Evolutionary conservation across 1,140 invertebrate species (phyloP).

Genomic region (Anastrepha ludens): DNA sequence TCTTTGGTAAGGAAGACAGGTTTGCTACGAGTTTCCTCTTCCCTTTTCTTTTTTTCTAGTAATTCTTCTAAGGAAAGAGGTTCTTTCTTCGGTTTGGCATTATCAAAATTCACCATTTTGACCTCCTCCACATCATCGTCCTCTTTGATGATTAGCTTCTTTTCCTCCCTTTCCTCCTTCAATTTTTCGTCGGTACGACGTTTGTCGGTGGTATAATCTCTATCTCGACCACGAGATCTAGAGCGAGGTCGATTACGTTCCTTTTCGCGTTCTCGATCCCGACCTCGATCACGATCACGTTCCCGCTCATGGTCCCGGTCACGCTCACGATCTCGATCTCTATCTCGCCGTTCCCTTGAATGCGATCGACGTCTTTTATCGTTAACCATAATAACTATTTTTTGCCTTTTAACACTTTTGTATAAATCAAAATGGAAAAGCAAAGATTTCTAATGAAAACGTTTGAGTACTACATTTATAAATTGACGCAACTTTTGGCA

Average conservation of each 20-base stretch:
- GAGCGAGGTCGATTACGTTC: constrained; percentile 62
- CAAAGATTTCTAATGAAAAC: not conserved
- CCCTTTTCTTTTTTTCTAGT: constrained; percentile 95
- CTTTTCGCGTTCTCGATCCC: constrained; percentile 66
- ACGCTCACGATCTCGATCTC: constrained; percentile 68
- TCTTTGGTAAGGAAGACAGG: constrained; percentile 98
- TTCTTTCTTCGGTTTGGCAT: constrained; percentile 82
- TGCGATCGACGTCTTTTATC: constrained; percentile 77
- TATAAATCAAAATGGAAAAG: not conserved
- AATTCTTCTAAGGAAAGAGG: constrained; percentile 97
- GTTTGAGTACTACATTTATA: not conserved
- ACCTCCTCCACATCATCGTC: constrained; percentile 49
- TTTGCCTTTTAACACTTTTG: not conserved
- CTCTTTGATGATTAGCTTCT: constrained; percentile 5
- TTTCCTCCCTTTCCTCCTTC: constrained; percentile 55
- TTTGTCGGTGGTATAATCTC: constrained; percentile 63
- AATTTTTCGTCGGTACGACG: constrained; percentile 59
- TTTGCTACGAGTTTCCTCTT: constrained; percentile 93
- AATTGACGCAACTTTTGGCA: not conserved
- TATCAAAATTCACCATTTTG: constrained; percentile 68
- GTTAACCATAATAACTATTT: constrained; percentile 71
- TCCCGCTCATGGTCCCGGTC: constrained; percentile 61
- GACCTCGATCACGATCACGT: constrained; percentile 58
- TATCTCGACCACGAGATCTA: constrained; percentile 72
- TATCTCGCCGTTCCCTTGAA: constrained; percentile 74